phyloP scores from a whole-genome alignment of 1,140 invertebrate genomes.

The Conopomorpha cramerella region DNA sequence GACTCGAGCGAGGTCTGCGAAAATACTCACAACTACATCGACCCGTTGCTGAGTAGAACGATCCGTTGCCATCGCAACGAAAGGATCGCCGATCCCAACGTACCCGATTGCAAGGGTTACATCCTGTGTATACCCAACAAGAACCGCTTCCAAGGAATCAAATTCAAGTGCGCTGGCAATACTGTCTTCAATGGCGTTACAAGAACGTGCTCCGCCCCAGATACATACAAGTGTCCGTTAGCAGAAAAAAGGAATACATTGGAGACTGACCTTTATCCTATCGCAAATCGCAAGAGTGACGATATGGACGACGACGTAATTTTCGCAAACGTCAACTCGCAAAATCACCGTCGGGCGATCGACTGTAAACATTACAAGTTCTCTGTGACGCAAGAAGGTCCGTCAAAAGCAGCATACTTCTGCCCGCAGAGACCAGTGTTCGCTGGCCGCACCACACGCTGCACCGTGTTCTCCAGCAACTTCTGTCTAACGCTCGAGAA shows the following conservation, averaged over 20 bases:
- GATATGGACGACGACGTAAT: constrained; percentile 2
- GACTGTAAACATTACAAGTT: constrained; percentile 51
- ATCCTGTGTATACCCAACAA: constrained; percentile 47
- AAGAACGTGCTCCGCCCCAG: constrained; percentile 29
- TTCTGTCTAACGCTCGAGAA: constrained; percentile 43
- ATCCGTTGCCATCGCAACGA: constrained; percentile 34
- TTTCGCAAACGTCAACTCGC: constrained; percentile 1
- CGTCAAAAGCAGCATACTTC: constrained; percentile 31
- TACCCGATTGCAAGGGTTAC: constrained; percentile 44
- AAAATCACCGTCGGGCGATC: constrained; percentile 17
- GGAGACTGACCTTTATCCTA: constrained; percentile 10
- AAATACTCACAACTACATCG: constrained; percentile 26
- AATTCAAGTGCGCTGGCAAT: constrained; percentile 44
- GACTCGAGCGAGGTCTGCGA: constrained; percentile 40
- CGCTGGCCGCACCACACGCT: constrained; percentile 24
- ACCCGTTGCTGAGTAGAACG: constrained; percentile 19
- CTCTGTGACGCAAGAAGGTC: constrained; percentile 21
- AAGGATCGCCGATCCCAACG: constrained; percentile 35
- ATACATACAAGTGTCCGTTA: constrained; percentile 36
- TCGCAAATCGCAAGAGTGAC: constrained; percentile 14
- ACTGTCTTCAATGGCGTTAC: constrained; percentile 44
- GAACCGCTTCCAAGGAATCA: constrained; percentile 41
- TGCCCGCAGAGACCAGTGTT: constrained; percentile 27
- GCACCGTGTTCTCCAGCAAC: constrained; percentile 46
- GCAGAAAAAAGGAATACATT: constrained; percentile 13